phyloP scores from a whole-genome alignment of 2,888 invertebrate species.

The Sminthurides aquaticus region DNA sequence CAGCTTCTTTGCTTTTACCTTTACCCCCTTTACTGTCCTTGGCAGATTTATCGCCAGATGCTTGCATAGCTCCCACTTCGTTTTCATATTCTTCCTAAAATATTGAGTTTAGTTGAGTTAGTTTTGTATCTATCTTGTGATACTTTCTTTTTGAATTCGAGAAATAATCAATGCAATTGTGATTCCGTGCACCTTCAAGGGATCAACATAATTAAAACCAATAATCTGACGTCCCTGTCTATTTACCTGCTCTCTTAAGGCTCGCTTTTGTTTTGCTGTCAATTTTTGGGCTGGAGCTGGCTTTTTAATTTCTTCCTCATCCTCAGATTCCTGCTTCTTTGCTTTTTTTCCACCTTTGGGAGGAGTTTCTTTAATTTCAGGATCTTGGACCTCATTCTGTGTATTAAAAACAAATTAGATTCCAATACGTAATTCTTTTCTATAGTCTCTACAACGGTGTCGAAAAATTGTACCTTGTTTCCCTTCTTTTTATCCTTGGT shows the following conservation, averaged over 20 bases:
- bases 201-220: no score
- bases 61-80: background rate
- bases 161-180: no score
- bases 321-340: slow-evolving; percentile 17
- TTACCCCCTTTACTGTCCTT: slow-evolving; percentile 7
- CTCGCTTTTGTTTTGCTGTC: background rate
- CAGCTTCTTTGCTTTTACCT: slow-evolving; percentile 16
- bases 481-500: slow-evolving; percentile 10
- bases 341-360: slow-evolving; percentile 9
- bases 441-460: background rate
- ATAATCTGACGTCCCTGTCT: no score
- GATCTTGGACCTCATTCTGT: background rate
- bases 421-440: background rate
- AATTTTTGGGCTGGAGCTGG: background rate
- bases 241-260: background rate
- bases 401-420: background rate
- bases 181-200: no score
- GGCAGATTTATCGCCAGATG: no score
- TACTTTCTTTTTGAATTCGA: no score
- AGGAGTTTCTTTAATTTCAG: slow-evolving; percentile 13
- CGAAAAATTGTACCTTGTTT: slow-evolving; percentile 3
- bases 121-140: no score
- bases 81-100: no score
- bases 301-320: background rate
- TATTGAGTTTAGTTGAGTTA: no score